Percentiles rank a stretch among this genome's conserved stretches.
These are phyloP conservation scores for Euwallacea fornicatus DNA, from an alignment of 1,140 invertebrate species.

Conservation along the genomic window DNA sequence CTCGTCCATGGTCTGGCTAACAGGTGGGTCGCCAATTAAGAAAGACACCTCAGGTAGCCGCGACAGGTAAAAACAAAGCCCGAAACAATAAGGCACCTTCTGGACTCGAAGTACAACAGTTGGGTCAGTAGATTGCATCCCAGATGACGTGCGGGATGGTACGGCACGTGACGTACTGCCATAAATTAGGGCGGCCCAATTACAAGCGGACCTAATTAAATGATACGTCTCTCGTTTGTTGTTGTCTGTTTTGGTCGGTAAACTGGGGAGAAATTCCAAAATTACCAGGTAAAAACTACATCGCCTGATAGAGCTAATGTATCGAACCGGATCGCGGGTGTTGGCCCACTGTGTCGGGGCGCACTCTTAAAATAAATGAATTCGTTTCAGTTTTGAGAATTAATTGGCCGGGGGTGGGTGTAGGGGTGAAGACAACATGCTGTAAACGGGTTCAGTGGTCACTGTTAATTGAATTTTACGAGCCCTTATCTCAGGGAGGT, in stretches of 20 bases:
- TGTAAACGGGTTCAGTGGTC: slow-evolving; percentile 18
- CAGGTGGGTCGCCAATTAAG: slow-evolving; percentile 33
- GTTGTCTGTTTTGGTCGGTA: slow-evolving; percentile 3
- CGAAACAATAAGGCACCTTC: slow-evolving; percentile 44
- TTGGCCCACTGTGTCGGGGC: neutral
- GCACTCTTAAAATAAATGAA: slow-evolving; percentile 6
- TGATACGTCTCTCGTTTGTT: slow-evolving; percentile 40
- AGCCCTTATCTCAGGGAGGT: neutral
- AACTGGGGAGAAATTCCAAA: too few relatives aligned
- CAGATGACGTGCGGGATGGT: slow-evolving; percentile 46
- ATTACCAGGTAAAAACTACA: too few relatives aligned
- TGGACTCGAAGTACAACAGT: slow-evolving; percentile 38
- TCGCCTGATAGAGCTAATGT: too few relatives aligned
- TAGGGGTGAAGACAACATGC: slow-evolving; percentile 19
- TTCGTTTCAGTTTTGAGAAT: slow-evolving; percentile 28
- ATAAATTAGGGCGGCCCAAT: slow-evolving; percentile 47
- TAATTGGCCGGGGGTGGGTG: slow-evolving; percentile 24
- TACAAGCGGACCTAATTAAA: slow-evolving; percentile 48
- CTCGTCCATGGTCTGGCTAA: slow-evolving; percentile 7
- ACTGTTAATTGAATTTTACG: slow-evolving; percentile 20
- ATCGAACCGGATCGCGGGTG: neutral
- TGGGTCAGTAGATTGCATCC: slow-evolving; percentile 44
- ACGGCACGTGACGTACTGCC: slow-evolving; percentile 47
- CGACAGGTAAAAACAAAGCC: slow-evolving; percentile 31
- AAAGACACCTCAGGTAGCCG: slow-evolving; percentile 29